Conservation (phyloP, 2,888 invertebrate species). For the Anthophora plumipes region DNA sequence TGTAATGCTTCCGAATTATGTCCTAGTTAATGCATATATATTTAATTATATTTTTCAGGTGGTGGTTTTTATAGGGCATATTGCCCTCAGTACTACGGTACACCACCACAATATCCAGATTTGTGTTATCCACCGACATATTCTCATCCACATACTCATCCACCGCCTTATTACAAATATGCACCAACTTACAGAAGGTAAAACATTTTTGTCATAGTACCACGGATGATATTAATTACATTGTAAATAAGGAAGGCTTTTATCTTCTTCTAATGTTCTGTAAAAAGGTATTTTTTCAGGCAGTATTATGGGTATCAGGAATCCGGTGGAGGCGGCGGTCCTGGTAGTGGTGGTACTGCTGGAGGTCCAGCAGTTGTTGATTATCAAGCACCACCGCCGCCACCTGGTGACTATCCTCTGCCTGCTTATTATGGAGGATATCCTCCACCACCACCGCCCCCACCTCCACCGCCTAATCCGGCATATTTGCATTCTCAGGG, state of each 20-base stretch:
- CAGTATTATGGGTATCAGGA: constrained; percentile 83
- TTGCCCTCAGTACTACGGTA: constrained; percentile 85
- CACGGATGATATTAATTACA: not conserved
- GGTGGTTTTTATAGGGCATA: constrained; percentile 83
- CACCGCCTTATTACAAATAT: constrained; percentile 84
- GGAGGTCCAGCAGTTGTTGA: constrained; percentile 84
- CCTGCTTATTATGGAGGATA: constrained; percentile 86
- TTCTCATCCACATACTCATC: constrained; percentile 82
- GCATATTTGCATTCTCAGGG: constrained; percentile 83
- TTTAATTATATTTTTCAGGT: constrained; percentile 71
- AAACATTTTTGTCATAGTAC: constrained; percentile 24
- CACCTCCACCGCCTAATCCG: constrained; percentile 87
- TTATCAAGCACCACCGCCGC: constrained; percentile 85
- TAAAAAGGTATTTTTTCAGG: constrained; percentile 72
- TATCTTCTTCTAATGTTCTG: constrained; percentile 27
- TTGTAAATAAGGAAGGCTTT: not conserved
- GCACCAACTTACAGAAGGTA: constrained; percentile 83
- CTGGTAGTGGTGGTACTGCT: constrained; percentile 84
- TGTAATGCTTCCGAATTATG: not conserved
- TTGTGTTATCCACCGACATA: constrained; percentile 86
- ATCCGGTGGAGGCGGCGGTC: constrained; percentile 82
- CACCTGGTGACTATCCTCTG: constrained; percentile 85
- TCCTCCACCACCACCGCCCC: constrained; percentile 84
- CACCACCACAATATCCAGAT: constrained; percentile 85
- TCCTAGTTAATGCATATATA: not conserved